Percentiles rank a stretch among this genome's conserved stretches.
These are phyloP conservation scores for Macrosoma leucophasiata DNA, from an alignment of 2,888 invertebrate species.

Conservation along the genomic window DNA sequence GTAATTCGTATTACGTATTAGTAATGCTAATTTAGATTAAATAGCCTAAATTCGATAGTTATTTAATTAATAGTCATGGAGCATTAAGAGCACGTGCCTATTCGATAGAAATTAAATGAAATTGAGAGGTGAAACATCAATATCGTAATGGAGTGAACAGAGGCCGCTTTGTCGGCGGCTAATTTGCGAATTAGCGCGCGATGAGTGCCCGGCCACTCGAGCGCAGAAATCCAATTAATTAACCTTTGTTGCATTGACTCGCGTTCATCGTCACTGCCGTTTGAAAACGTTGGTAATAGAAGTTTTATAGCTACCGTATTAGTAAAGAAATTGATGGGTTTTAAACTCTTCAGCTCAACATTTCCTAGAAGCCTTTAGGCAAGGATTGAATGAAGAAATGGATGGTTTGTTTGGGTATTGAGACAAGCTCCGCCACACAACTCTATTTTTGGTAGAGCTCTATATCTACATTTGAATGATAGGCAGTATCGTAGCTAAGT, in stretches of 20 bases:
- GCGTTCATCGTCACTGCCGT: constrained; percentile 22
- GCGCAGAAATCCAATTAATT: constrained; percentile 64
- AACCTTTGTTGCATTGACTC: constrained; percentile 58
- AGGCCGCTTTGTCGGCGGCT: constrained; percentile 53
- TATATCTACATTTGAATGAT: too few species aligned
- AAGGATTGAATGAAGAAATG: too few species aligned
- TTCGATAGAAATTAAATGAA: constrained; percentile 46
- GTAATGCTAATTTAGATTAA: too few species aligned
- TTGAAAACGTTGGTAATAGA: constrained; percentile 19
- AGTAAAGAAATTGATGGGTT: too few species aligned
- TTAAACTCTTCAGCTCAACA: too few species aligned
- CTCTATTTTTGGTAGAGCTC: too few species aligned
- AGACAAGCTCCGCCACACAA: too few species aligned
- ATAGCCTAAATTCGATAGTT: neutral
- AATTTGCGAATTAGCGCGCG: constrained; percentile 63
- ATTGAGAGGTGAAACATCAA: constrained; percentile 47
- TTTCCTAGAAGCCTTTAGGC: too few species aligned
- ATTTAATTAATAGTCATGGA: neutral
- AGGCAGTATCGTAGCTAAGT: too few species aligned
- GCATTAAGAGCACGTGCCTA: constrained; percentile 15
- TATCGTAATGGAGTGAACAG: constrained; percentile 48
- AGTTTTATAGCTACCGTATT: too few species aligned
- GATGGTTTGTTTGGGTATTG: too few species aligned
- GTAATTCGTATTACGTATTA: too few species aligned
- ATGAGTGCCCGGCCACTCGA: constrained; percentile 54